Evolutionary conservation across 2,888 invertebrate genomes (phyloP).

Genomic region (Acanthosepion lycidas): DNA sequence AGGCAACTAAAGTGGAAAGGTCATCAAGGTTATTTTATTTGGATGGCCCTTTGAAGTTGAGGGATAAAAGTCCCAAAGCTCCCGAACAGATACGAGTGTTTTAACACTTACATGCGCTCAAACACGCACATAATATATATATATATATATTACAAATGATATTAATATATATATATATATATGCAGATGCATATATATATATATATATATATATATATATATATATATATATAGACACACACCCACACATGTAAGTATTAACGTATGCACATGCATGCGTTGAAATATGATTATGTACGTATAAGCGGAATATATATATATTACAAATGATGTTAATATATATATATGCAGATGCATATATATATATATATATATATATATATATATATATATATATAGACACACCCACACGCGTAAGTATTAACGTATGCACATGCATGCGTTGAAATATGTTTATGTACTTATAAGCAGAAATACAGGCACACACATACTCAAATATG

Average conservation of each 20-base stretch:
- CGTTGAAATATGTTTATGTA: too few species aligned
- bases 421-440: too few species aligned
- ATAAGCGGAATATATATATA: neutral
- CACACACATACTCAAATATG: too few species aligned
- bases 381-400: neutral
- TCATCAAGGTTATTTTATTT: neutral
- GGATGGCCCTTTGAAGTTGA: neutral
- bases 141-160: neutral
- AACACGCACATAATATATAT: neutral
- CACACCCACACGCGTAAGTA: neutral
- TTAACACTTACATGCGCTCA: neutral
- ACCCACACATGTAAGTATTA: neutral
- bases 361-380: neutral
- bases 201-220: slow-evolving; percentile 33
- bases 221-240: neutral
- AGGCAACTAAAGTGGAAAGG: neutral
- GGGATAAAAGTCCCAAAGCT: neutral
- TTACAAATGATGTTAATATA: too few species aligned
- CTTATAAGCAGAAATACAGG: neutral
- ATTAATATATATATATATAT: slow-evolving; percentile 7
- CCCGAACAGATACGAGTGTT: neutral
- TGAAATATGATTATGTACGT: too few species aligned
- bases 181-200: neutral
- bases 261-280: too few species aligned
- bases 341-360: neutral